Base-by-base conservation (phyloP, 2,113 vertebrate species). In the Malurus cyaneus region DNA sequence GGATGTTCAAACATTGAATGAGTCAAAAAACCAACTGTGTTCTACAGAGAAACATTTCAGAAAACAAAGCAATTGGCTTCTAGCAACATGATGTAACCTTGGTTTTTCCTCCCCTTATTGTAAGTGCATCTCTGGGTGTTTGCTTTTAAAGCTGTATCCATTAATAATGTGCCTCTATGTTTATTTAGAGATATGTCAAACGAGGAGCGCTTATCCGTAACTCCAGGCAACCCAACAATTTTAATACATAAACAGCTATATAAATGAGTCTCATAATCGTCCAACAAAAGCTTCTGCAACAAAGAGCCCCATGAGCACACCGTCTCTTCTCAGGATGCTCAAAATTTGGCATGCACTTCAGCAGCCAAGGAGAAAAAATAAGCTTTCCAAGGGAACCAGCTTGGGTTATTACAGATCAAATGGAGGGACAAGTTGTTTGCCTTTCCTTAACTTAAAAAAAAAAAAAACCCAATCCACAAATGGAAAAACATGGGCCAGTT, bases 21-120 rank as follows among this genome's bases (percentile, higher is more conserved):
- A 97, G 80, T 97, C 89, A 96, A 95, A 95, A 96, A 93, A 93
- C 97, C 92, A 96, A 96, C 89, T 94, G 89, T 84, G 94, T 89
- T 90, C 94, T 93, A 81, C 92, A 82, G 71, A 94, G 87, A 93
- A 96, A 90, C 71, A 60, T 87, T 96, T 93, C 66, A 94, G 91
- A 97, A 97, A 93, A 97, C 89, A 97, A 93, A 97, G 88, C 66
- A 95, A 88, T 53, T 96, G 91, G 94, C 96, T 95, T 93, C 88
- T 80, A 95, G 89, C 65, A 86, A 79, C 67, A 89, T 97, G 96
- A 96, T 95, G 94, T 94, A 97, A 97, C 92, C 88, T 95, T 94
- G 90, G 65, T 95, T 96, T 96, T 96, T 95, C 92, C 72, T 96
- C 78, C 61, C 93, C 67, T 93, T 74, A 95, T 95, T 97, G 80